Evolutionary conservation across 2,888 invertebrate genomes (phyloP), one percentile per base, ranked within the genome.

Genomic region (Plagodis pulveraria): DNA sequence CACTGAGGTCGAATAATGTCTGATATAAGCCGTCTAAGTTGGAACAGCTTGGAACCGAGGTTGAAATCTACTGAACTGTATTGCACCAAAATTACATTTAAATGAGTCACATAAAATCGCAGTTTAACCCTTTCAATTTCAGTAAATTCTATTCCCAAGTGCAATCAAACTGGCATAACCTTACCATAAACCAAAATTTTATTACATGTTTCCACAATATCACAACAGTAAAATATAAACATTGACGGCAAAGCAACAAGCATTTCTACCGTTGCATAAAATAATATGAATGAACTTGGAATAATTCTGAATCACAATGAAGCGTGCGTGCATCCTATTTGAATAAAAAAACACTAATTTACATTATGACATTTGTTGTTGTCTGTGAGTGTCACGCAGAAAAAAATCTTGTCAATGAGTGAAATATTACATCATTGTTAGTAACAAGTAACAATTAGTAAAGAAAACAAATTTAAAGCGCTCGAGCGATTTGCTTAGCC

Each of bases 241-340:
- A 80, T 71, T 62, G 67, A 70, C 70, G 77, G 76, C 77, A 69
- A 54, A 8, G 33, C 57, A 62, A 50, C 63, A 68, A 66, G 72
- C 72, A 73, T 74, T 73, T 76, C 74, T 67, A 81, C 50, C 66
- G 67, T 68, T 69, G 69, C 66, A 69, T 67, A 73, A 55, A 55
- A 51, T 51, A 12, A 51, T 22, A 52, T 56, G 48, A 49, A 60
- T 52, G 41, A 59, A 58, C 52, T 53, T 34, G 41, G 45, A 43
- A 71, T 76, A 74, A 80, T 78, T 74, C 68, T 50, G 76, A 78
- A 83, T 83, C 73, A 87, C 83, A 87, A 86, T 82, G 67, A 58
- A 50, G 56, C 57, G 65, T 65, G 70, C 70, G 74, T 78, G 78
- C 81, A 76, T 82, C 78, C 73, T 73, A 79, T 78, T 74, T 65